These are phyloP conservation scores for Brachyhypopomus gauderio DNA, from an alignment of 2,113 vertebrate species.

Conservation along the genomic window DNA sequence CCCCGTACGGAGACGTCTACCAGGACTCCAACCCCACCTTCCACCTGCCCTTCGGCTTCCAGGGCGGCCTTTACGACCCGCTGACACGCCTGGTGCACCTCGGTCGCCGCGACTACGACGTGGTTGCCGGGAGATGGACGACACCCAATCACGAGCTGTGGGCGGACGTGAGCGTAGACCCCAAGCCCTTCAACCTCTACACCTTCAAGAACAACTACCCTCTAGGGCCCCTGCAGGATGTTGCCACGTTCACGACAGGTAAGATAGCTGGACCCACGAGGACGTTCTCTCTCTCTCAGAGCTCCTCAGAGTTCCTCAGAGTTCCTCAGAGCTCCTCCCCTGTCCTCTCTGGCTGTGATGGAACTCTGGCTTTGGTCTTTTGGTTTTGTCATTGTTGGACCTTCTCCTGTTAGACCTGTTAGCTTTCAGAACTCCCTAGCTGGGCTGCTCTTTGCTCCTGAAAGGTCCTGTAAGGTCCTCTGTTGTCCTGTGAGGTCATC, in stretches of 20 bases:
- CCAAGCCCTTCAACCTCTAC: conserved; percentile 94
- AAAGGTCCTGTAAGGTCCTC: too few species aligned
- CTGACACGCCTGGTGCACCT: conserved; percentile 91
- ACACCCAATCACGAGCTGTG: conserved; percentile 92
- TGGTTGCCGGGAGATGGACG: conserved; percentile 93
- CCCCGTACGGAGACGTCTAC: conserved; percentile 95
- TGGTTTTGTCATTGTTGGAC: too few species aligned
- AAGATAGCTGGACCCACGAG: conserved; percentile 42
- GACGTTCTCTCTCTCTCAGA: too few species aligned
- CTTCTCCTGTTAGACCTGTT: too few species aligned
- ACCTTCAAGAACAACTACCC: conserved; percentile 91
- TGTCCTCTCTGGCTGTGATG: too few species aligned
- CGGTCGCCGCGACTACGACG: conserved; percentile 92
- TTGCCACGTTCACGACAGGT: conserved; percentile 87
- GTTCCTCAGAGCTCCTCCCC: too few species aligned
- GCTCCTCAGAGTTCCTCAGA: too few species aligned
- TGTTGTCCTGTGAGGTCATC: too few species aligned
- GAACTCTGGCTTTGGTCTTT: too few species aligned
- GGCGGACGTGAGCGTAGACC: conserved; percentile 86
- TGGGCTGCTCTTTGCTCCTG: too few species aligned
- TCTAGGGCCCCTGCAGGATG: conserved; percentile 82
- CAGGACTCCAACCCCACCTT: conserved; percentile 94
- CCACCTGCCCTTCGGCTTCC: conserved; percentile 90
- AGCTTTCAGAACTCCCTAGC: too few species aligned
- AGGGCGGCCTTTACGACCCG: conserved; percentile 93